These are phyloP conservation scores for Operophtera brumata DNA, from an alignment of 2,888 invertebrate species.

Conservation along the genomic window DNA sequence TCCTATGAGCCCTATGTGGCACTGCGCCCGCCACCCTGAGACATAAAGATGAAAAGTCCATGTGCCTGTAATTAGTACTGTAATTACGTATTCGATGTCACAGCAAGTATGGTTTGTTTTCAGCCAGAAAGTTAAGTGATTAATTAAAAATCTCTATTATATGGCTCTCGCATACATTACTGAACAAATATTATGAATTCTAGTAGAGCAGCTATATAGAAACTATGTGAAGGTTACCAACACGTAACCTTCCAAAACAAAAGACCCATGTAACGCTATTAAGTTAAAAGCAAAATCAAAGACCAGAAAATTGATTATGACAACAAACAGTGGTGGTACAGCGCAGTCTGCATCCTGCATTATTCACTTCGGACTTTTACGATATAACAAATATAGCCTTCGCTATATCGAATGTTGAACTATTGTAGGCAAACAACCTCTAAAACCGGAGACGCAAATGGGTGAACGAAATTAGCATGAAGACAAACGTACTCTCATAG, in stretches of 20 bases:
- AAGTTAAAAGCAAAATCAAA: constrained; percentile 25
- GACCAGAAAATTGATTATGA: constrained; percentile 34
- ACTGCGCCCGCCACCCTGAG: too few relatives aligned
- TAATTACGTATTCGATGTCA: too few relatives aligned
- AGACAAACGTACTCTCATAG: constrained; percentile 47
- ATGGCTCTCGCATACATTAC: neutral
- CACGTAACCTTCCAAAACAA: constrained; percentile 25
- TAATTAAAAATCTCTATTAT: neutral
- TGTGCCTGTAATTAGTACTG: too few relatives aligned
- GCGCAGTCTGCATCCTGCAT: constrained; percentile 36
- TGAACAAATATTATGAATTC: constrained; percentile 2
- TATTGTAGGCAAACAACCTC: constrained; percentile 46
- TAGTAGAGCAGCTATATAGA: neutral
- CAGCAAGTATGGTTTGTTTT: too few relatives aligned
- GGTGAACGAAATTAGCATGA: constrained; percentile 54
- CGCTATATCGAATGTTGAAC: constrained; percentile 26
- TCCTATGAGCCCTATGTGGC: too few relatives aligned
- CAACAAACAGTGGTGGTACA: constrained; percentile 34
- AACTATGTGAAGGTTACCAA: constrained; percentile 26
- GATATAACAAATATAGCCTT: constrained; percentile 35
- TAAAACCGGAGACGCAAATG: constrained; percentile 49
- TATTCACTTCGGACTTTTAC: constrained; percentile 38
- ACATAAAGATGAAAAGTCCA: too few relatives aligned
- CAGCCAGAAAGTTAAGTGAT: neutral
- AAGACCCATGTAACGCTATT: constrained; percentile 11